A percentile compares a stretch with the other conserved stretches of the same genome.
phyloP scores from a whole-genome alignment of 2,797 vertebrate species.

The Acridotheres tristis region DNA sequence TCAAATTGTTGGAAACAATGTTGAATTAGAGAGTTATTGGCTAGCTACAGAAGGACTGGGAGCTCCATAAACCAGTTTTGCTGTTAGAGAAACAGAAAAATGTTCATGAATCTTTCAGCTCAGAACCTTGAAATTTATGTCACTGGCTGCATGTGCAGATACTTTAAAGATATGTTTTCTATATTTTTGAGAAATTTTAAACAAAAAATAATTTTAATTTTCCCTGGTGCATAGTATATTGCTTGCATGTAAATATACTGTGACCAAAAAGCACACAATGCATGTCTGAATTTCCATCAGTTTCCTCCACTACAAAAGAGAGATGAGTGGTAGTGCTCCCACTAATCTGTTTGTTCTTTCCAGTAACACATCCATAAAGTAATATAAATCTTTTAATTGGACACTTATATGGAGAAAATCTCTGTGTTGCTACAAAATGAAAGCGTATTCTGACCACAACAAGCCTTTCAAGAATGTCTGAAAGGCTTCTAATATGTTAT shows the following conservation, averaged over 20 bases:
- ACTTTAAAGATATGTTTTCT: neutral
- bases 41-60: neutral
- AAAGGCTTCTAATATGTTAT: neutral
- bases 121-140: neutral
- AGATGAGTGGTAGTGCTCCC: neutral
- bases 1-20: neutral
- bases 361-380: neutral
- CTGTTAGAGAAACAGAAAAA: neutral
- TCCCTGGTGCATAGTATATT: neutral
- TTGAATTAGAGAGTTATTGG: neutral
- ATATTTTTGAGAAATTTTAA: neutral
- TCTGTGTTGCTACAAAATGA: neutral
- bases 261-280: neutral
- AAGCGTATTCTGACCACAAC: neutral
- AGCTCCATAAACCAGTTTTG: neutral
- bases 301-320: neutral
- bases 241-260: neutral
- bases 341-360: slow-evolving; percentile 8
- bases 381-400: neutral
- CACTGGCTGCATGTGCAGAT: neutral
- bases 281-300: neutral
- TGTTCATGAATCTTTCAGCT: neutral
- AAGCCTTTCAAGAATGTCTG: neutral
- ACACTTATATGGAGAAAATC: neutral
- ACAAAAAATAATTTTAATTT: neutral